phyloP scores from a whole-genome alignment of 2,113 vertebrate species.

The Dromaius novaehollandiae region DNA sequence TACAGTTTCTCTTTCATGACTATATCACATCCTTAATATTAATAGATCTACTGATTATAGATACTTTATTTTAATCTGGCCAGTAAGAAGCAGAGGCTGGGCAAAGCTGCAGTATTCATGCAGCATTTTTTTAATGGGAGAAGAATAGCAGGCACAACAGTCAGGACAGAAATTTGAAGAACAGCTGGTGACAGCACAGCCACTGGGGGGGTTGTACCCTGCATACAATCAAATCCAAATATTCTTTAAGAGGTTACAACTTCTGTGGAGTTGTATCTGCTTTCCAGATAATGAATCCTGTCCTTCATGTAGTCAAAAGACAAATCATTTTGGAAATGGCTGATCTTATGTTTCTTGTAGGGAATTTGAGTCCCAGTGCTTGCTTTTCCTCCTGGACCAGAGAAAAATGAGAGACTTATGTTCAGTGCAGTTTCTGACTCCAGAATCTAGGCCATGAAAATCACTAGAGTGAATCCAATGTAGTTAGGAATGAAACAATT shows the following conservation, averaged over 20 bases:
- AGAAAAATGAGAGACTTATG: not conserved
- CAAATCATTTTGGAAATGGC: not conserved
- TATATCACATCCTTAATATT: not conserved
- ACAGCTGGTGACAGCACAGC: not conserved
- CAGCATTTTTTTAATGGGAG: not conserved
- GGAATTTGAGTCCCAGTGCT: not conserved
- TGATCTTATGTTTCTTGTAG: not conserved
- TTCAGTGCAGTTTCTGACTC: not conserved
- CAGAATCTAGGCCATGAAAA: conserved; percentile 21
- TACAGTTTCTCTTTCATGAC: not conserved
- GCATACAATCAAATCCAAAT: not conserved
- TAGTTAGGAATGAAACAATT: conserved; percentile 19
- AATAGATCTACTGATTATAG: not conserved
- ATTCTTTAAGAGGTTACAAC: not conserved
- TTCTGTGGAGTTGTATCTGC: not conserved
- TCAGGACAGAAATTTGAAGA: not conserved
- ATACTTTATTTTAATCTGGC: not conserved
- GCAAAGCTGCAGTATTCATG: not conserved
- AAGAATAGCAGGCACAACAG: not conserved
- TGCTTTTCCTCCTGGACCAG: not conserved
- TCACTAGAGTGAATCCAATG: not conserved
- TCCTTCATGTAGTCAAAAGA: not conserved
- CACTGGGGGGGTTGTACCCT: not conserved
- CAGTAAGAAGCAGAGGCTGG: not conserved
- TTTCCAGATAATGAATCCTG: not conserved